Percentiles rank a stretch among this genome's conserved stretches.
phyloP scores from a whole-genome alignment of 2,113 vertebrate genomes.

The Hippocampus guttulatus region DNA sequence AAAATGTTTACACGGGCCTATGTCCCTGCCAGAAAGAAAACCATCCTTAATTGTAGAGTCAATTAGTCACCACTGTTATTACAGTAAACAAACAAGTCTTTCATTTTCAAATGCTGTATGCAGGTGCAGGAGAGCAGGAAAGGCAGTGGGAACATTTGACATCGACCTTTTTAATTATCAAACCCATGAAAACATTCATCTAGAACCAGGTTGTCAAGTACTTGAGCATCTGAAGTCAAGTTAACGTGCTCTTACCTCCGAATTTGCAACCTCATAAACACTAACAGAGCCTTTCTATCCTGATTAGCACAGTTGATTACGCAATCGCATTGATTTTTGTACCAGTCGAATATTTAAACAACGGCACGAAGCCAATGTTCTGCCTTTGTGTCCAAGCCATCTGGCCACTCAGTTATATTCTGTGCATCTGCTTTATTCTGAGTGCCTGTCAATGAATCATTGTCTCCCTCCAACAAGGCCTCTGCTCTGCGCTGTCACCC shows the following conservation, averaged over 20 bases:
- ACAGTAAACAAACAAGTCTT: background rate
- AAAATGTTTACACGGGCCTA: background rate
- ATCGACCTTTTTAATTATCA: conserved; percentile 5
- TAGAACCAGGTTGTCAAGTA: background rate
- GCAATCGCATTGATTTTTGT: background rate
- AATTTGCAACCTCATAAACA: background rate
- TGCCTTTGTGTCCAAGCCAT: background rate
- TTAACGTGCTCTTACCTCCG: conserved; percentile 1
- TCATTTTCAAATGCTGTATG: background rate
- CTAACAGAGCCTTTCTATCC: background rate
- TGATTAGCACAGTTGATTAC: background rate
- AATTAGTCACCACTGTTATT: background rate
- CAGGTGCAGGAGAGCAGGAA: background rate
- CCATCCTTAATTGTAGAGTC: background rate
- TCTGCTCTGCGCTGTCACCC: conserved; percentile 6
- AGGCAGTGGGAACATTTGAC: background rate
- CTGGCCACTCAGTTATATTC: conserved; percentile 9
- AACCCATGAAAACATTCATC: conserved; percentile 10
- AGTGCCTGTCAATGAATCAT: conserved; percentile 4
- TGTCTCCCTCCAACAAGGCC: conserved; percentile 11
- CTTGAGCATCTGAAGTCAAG: background rate
- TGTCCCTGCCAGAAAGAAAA: background rate
- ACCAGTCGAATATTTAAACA: background rate
- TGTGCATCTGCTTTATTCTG: conserved; percentile 19
- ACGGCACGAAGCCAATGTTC: background rate